Percentiles rank a stretch among this genome's conserved stretches.
These are phyloP conservation scores for Baronia brevicornis DNA, from an alignment of 2,888 invertebrate genomes.

Conservation along the genomic window DNA sequence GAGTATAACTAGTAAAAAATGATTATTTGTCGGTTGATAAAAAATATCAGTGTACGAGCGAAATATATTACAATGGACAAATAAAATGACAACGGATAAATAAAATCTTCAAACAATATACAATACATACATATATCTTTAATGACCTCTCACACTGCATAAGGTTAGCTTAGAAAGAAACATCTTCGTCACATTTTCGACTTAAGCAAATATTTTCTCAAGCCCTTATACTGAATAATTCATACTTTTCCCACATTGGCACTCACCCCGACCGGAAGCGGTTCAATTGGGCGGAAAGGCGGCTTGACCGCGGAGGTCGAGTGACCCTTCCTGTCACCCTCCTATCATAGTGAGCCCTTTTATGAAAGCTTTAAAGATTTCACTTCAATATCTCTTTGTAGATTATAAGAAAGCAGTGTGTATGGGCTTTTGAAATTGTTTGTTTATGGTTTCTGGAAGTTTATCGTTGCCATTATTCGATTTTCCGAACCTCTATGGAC, in stretches of 20 bases:
- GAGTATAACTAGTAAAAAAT: no score
- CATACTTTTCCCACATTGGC: slow-evolving; percentile 24
- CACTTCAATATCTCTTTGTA: slow-evolving; percentile 9
- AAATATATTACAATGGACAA: not conserved
- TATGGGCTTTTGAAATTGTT: no score
- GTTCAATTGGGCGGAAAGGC: slow-evolving; percentile 62
- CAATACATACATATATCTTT: no score
- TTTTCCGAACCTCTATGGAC: no score
- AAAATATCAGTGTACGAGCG: not conserved
- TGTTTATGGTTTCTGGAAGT: no score
- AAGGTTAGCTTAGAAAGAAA: no score
- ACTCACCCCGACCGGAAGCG: slow-evolving; percentile 25
- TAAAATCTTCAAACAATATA: no score
- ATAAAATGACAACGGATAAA: no score
- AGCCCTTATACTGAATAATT: slow-evolving; percentile 26
- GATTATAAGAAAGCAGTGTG: no score
- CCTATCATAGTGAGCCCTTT: slow-evolving; percentile 46
- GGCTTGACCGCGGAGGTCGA: slow-evolving; percentile 61
- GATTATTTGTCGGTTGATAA: not conserved
- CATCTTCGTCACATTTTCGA: slow-evolving; percentile 10
- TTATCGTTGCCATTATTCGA: no score
- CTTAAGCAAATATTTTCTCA: slow-evolving; percentile 19
- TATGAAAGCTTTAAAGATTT: slow-evolving; percentile 31
- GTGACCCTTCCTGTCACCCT: slow-evolving; percentile 60
- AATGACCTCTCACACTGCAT: no score